Evolutionary conservation across 2,113 vertebrate genomes (phyloP).

Genomic region (Agapornis roseicollis): DNA sequence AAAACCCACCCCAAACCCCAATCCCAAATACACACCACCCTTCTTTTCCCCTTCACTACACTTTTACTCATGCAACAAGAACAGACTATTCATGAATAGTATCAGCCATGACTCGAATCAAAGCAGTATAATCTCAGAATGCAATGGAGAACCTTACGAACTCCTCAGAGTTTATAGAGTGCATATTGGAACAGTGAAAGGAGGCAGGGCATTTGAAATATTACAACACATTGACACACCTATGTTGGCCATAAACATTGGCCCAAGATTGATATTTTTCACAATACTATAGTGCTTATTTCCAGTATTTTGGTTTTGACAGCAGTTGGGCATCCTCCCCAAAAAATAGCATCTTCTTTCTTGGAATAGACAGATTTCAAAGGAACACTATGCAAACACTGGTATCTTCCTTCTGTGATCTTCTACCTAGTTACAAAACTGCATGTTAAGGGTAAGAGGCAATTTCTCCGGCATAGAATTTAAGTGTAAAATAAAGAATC

Average conservation of each 20-base stretch:
- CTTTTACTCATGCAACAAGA: neutral
- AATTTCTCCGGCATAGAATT: neutral
- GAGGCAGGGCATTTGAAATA: neutral
- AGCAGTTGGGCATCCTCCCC: neutral
- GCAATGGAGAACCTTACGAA: neutral
- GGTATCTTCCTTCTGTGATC: neutral
- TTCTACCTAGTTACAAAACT: neutral
- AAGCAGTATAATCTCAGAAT: neutral
- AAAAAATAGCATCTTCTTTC: neutral
- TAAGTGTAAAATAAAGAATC: neutral
- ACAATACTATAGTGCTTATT: neutral
- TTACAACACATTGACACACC: neutral
- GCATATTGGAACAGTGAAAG: fast-evolving
- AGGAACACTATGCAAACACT: neutral
- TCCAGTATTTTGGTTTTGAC: neutral
- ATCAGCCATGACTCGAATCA: neutral
- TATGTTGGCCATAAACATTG: neutral
- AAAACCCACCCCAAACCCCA: neutral
- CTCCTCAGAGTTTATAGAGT: neutral
- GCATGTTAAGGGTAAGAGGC: neutral
- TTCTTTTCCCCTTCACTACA: neutral
- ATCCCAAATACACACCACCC: neutral
- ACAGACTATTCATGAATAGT: neutral
- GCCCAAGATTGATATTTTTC: neutral
- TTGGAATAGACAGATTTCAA: neutral